phyloP scores from a whole-genome alignment of 2,797 vertebrate genomes.

The Balearica regulorum region DNA sequence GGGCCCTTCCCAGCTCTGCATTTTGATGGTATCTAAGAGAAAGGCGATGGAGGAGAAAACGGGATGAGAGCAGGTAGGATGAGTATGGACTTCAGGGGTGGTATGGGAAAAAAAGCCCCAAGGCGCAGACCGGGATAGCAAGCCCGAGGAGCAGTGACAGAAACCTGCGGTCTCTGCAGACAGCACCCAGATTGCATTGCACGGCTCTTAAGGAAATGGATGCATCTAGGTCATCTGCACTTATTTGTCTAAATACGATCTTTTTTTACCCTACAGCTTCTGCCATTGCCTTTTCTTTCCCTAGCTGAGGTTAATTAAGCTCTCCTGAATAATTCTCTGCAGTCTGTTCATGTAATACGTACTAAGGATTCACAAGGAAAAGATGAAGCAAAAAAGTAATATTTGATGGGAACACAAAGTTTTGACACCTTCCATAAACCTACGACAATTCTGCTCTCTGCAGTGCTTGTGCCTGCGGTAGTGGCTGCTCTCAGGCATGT shows the following conservation, averaged over 20 bases:
- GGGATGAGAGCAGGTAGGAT: not conserved
- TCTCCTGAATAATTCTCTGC: not conserved
- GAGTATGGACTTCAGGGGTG: not conserved
- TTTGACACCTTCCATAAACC: not conserved
- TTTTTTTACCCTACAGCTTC: slow-evolving; percentile 50
- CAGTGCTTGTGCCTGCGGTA: not conserved
- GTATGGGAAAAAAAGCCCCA: not conserved
- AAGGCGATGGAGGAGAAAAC: not conserved
- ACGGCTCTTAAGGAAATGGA: not conserved
- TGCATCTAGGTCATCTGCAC: slow-evolving; percentile 56
- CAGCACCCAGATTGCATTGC: not conserved
- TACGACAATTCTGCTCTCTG: not conserved
- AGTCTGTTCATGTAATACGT: not conserved
- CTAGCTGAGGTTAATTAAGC: slow-evolving; percentile 50
- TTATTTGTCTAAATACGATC: slow-evolving; percentile 50
- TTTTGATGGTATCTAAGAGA: not conserved
- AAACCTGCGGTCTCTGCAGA: not conserved
- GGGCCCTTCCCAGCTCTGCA: not conserved
- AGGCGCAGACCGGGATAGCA: not conserved
- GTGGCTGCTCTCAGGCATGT: not conserved
- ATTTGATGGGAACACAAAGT: slow-evolving; percentile 6
- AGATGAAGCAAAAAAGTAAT: not conserved
- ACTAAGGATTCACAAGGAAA: not conserved
- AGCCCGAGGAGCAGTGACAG: not conserved
- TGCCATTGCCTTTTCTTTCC: not conserved